A percentile compares a stretch with the other conserved stretches of the same genome.
These are phyloP conservation scores for Hoplias malabaricus DNA, from an alignment of 2,113 vertebrate genomes.

Conservation along the genomic window DNA sequence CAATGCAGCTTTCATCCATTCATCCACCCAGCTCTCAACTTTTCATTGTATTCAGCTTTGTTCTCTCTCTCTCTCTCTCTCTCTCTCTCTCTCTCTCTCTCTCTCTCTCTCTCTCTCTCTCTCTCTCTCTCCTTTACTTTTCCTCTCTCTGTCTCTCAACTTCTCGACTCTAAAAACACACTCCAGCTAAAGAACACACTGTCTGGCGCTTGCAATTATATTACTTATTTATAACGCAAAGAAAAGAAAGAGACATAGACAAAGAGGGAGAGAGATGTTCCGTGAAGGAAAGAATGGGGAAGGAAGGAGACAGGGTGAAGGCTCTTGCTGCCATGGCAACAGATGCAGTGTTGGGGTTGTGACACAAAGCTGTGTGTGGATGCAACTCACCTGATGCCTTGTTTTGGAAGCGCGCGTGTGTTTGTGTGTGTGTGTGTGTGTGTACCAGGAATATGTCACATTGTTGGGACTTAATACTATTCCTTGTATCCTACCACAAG, in stretches of 20 bases:
- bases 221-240: conserved; percentile 60
- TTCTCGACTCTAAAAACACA: conserved; percentile 36
- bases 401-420: no score
- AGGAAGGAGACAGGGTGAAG: conserved; percentile 2
- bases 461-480: no score
- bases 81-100: not conserved
- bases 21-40: conserved; percentile 35
- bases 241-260: not conserved
- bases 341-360: conserved; percentile 26
- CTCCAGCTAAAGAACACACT: conserved; percentile 41
- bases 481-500: no score
- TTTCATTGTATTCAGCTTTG: conserved; percentile 45
- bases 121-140: not conserved
- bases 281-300: conserved; percentile 24
- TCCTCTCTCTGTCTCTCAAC: not conserved
- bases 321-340: conserved; percentile 42
- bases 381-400: conserved; percentile 28
- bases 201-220: conserved; percentile 53
- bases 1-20: conserved; percentile 53
- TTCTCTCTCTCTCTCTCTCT: not conserved
- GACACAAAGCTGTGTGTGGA: conserved; percentile 33
- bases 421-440: no score
- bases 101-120: not conserved
- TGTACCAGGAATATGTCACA: no score
- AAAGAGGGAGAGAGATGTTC: conserved; percentile 8